Percentiles rank a stretch among this genome's conserved stretches.
Conservation (phyloP, 2,888 invertebrate species). For the Hipparchia sbordonii region DNA sequence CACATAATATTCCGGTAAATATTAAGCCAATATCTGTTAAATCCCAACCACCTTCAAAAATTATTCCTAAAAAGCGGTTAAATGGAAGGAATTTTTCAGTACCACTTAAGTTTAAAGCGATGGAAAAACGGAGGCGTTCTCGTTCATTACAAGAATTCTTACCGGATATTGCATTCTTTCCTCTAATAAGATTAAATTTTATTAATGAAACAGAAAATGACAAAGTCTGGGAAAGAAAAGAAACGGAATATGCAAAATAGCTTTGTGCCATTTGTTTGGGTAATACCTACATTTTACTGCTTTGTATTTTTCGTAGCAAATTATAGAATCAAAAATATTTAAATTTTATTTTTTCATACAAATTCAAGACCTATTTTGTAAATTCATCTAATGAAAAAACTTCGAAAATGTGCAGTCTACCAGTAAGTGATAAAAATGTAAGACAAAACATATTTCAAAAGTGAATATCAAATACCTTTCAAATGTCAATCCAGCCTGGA, state of each 20-base stretch:
- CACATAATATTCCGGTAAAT: too few relatives aligned
- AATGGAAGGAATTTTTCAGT: constrained; percentile 47
- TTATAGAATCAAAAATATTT: neutral
- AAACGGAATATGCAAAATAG: constrained; percentile 67
- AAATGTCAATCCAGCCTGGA: neutral
- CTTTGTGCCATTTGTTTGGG: constrained; percentile 66
- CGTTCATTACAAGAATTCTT: constrained; percentile 61
- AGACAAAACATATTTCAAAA: constrained; percentile 1
- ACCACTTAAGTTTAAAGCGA: constrained; percentile 50
- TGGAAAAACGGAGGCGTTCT: constrained; percentile 55
- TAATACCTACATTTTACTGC: constrained; percentile 45
- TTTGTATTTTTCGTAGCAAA: neutral
- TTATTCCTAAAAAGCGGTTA: constrained; percentile 29
- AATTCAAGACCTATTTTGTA: too few relatives aligned
- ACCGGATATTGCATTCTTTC: constrained; percentile 62
- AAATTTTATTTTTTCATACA: too few relatives aligned
- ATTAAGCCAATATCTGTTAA: neutral
- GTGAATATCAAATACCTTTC: constrained; percentile 13
- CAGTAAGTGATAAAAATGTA: too few relatives aligned
- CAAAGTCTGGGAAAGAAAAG: constrained; percentile 59
- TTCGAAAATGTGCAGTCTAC: too few relatives aligned
- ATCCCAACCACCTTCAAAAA: constrained; percentile 1
- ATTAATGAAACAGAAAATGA: constrained; percentile 78
- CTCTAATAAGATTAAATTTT: constrained; percentile 75
- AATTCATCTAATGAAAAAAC: too few relatives aligned